Base-by-base conservation (phyloP, 2,888 invertebrate genomes). In the Enoplolaimus lenunculus region DNA sequence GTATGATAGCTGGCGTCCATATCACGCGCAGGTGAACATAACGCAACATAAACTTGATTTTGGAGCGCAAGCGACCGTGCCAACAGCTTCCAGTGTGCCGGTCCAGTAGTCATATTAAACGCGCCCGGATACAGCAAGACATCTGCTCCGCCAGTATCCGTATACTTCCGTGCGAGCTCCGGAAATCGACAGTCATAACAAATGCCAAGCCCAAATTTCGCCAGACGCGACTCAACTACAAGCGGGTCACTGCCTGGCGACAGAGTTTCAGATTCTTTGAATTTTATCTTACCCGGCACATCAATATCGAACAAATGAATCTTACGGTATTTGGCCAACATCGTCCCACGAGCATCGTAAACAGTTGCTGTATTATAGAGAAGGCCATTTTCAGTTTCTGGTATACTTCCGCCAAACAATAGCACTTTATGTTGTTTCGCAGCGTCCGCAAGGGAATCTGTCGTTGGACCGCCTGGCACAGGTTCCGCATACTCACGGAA, bases 91-190 rank as follows among this genome's bases (percentile, higher is more conserved):
- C 93, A 97, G 82, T 95, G 94, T 70, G 88, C 83, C 0, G 93
- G 93, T 0, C 95, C 95, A 0, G 95, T 95, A 0, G 91, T 92
- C 90, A 90, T 90, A 82, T 93, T 95, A 82, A 95, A 95, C 0
- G 94, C 93, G 33, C 89, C 93, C 0, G 95, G 95, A 83, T 93
- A 95, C 31, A 95, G 83, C 34, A 95, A 82, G 76, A 94, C 81
- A 70, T 90, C 86, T 77, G 7, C 7, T 70, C 76, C 72, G 82
- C 83, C 84, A 73, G 78, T 76, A 60, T 79, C 76, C 1, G 82
- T 78, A 75, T 84, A 85, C 1, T 83, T 70, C 73, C 82, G 81
- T 0, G 91, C 90, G 85, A 94, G 84, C 83, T 94, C 93, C 72
- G 89, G 87, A 82, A 95, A 97, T 29, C 95, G 85, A 70, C 95